Evolutionary conservation across 2,113 vertebrate genomes (phyloP), one percentile per base, ranked within the genome.

Genomic region (Dipodomys merriami): DNA sequence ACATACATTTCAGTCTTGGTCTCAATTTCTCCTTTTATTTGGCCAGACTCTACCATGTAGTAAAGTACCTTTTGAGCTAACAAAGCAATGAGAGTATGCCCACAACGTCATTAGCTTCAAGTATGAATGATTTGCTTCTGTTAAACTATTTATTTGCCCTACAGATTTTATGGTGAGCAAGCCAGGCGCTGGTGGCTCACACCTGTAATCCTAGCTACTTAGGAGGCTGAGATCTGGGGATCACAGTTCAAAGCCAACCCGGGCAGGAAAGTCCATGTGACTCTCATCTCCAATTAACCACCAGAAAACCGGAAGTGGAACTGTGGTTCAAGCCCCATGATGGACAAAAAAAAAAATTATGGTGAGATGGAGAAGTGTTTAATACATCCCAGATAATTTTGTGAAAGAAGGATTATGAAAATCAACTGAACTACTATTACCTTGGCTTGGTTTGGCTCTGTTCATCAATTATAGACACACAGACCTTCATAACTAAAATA

Each of bases 381-480:
- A 97, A 97, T 91, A 39, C 68, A 94, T 91, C 96, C 90, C 88
- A 88, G 88, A 90, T 95, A 68, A 12, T 80, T 89, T 76, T 90
- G 33, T 72, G 69, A 78, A 94, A 65, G 85, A 94, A 77, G 25
- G 29, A 94, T 96, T 97, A 93, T 88, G 74, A 97, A 97, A 97
- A 96, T 95, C 77, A 93, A 81, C 85, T 92, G 93, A 93, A 68
- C 60, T 79, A 91, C 91, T 96, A 77, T 93, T 97, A 97, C 83
- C 35, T 83, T 96, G 65, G 95, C 64, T 96, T 95, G 88, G 44
- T 72, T 96, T 88, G 84, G 39, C 83, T 93, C 79, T 90, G 7
- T 94, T 97, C 95, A 96, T 94, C 95, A 97, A 91, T 91, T 67
- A 90, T 44, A 88, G n/a, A 5, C 4, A 33, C 94, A 88, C 86